Conservation (phyloP, 53 echinoderm and acorn worm species). For the Astropecten irregularis region DNA sequence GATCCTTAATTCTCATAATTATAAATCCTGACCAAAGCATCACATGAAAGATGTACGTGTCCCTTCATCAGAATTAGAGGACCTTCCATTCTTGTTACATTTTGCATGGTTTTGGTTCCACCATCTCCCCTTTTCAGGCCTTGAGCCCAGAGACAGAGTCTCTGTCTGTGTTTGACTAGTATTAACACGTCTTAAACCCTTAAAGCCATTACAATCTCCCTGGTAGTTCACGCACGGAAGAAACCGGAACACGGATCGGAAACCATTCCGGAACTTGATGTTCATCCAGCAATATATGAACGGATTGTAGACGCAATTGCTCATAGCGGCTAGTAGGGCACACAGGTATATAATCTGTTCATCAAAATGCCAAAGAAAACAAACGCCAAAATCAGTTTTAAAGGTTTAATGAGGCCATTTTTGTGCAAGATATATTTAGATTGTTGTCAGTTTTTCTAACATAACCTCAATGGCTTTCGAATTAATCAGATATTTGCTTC, state of each 20-base stretch:
- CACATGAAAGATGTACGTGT: constrained; percentile 53
- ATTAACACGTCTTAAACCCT: constrained; percentile 33
- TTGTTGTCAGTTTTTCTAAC: too few species aligned
- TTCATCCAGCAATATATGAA: constrained; percentile 99
- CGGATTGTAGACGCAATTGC: constrained; percentile 92
- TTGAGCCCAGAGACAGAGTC: constrained; percentile 38
- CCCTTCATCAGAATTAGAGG: constrained; percentile 40
- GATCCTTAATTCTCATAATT: too few species aligned
- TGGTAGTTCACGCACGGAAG: constrained; percentile 72
- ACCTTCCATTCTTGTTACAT: constrained; percentile 32
- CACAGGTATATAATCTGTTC: constrained; percentile 69
- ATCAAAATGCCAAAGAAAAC: not conserved
- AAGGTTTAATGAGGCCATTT: too few species aligned
- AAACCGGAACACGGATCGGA: constrained; percentile 82
- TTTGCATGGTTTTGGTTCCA: constrained; percentile 43
- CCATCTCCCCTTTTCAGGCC: constrained; percentile 37
- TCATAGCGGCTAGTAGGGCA: constrained; percentile 77
- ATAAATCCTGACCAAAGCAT: not conserved
- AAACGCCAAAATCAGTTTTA: too few species aligned
- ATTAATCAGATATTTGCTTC: too few species aligned
- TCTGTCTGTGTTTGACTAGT: constrained; percentile 56
- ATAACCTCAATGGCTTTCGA: too few species aligned
- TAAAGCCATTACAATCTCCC: constrained; percentile 41
- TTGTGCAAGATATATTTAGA: too few species aligned
- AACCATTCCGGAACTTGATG: constrained; percentile 91